A percentile compares a stretch with the other conserved stretches of the same genome.
Evolutionary conservation across 2,888 invertebrate species (phyloP).

Genomic region (Stenodera caucasica): DNA sequence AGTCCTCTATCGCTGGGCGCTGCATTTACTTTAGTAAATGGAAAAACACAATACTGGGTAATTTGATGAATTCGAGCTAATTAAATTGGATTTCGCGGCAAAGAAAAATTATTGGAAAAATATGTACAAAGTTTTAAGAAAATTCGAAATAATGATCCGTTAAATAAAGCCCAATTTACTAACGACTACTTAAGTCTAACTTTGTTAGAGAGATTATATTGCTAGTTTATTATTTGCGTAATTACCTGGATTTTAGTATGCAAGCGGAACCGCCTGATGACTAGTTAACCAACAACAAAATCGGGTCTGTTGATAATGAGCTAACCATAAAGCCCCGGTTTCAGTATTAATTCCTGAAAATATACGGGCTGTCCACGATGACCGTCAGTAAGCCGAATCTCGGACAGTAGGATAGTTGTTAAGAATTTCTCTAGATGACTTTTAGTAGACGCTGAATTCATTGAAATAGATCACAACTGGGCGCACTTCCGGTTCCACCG

Average conservation of each 20-base stretch:
- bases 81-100: no score
- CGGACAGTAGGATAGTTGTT: no score
- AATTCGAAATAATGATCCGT: background rate
- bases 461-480: no score
- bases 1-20: conserved; percentile 31
- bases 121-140: background rate
- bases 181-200: background rate
- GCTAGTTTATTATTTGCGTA: background rate
- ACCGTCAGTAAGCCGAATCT: no score
- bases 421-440: no score
- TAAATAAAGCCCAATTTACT: background rate
- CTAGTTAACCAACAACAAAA: background rate
- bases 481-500: no score
- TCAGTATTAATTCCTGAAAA: no score
- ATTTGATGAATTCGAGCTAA: conserved; percentile 28
- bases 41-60: conserved; percentile 26
- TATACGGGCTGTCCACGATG: no score
- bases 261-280: background rate
- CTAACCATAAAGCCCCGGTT: no score
- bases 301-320: background rate
- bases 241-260: conserved; percentile 1
- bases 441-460: no score
- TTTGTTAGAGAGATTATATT: background rate
- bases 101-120: no score
- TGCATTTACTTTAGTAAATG: conserved; percentile 22